These are phyloP conservation scores for Hozukius guyotensis DNA, from an alignment of 2,797 vertebrate species.

Conservation along the genomic window DNA sequence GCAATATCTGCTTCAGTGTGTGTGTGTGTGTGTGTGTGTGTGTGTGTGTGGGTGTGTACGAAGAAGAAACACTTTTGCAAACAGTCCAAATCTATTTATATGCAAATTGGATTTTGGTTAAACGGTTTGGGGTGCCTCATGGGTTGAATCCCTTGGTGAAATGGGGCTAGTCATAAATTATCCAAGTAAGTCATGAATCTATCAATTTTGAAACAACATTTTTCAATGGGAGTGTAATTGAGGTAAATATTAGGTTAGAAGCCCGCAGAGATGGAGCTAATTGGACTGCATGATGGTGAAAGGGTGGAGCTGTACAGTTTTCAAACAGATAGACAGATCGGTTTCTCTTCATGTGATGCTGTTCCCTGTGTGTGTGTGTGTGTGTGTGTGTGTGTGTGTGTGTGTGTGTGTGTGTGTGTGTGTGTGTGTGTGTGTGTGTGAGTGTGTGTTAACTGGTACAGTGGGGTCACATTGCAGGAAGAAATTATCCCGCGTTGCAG, in stretches of 20 bases:
- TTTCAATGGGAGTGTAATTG: slow-evolving; percentile 83
- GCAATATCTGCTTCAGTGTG: neutral
- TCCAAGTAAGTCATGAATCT: slow-evolving; percentile 89
- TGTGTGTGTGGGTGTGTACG: neutral
- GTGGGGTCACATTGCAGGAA: slow-evolving; percentile 44
- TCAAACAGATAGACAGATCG: neutral
- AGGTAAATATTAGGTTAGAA: slow-evolving; percentile 87
- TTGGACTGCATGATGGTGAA: slow-evolving; percentile 48
- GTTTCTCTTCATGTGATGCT: neutral
- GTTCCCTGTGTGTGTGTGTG: neutral
- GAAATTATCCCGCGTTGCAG: slow-evolving; percentile 57
- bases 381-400: neutral
- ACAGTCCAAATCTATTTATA: slow-evolving; percentile 94
- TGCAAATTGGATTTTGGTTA: slow-evolving; percentile 92
- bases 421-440: neutral
- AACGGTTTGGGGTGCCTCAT: slow-evolving; percentile 76
- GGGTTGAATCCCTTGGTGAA: slow-evolving; percentile 82
- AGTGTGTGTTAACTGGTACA: slow-evolving; percentile 73
- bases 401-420: neutral
- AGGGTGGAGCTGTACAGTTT: slow-evolving; percentile 15
- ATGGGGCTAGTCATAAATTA: slow-evolving; percentile 89
- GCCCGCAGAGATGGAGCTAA: slow-evolving; percentile 76
- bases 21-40: neutral
- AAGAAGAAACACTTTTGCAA: slow-evolving; percentile 81
- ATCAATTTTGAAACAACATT: slow-evolving; percentile 90